Conservation (phyloP, 2,113 vertebrate species). For the Ellobius talpinus region DNA sequence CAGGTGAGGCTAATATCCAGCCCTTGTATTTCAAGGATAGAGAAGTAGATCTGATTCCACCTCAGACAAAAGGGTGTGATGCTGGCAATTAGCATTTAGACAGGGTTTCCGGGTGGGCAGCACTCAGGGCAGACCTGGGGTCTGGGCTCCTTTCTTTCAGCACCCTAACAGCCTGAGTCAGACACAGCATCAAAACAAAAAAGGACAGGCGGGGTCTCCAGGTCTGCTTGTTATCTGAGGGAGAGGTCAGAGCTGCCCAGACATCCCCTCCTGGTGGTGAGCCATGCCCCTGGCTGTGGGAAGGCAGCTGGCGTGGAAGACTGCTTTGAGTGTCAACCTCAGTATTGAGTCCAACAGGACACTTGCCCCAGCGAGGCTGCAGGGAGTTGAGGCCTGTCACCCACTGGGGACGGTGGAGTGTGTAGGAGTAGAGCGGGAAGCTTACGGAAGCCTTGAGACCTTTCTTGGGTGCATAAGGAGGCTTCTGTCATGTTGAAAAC, state of each 20-base stretch:
- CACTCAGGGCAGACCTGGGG: conserved; percentile 62
- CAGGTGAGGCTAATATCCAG: too few relatives aligned
- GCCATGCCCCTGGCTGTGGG: conserved; percentile 71
- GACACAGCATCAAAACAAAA: conserved; percentile 87
- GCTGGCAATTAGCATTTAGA: not conserved
- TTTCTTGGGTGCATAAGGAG: not conserved
- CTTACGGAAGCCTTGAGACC: not conserved
- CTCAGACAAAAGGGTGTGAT: too few relatives aligned
- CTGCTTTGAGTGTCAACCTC: conserved; percentile 8
- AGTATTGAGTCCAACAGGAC: not conserved
- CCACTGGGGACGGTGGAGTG: not conserved
- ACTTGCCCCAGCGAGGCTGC: not conserved
- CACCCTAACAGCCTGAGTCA: conserved; percentile 86
- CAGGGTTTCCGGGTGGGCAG: conserved; percentile 75
- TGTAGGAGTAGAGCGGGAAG: not conserved
- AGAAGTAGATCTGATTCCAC: too few relatives aligned
- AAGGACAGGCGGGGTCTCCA: conserved; percentile 77
- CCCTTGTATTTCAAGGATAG: too few relatives aligned
- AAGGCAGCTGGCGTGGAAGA: conserved; percentile 40
- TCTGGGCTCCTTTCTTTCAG: conserved; percentile 82
- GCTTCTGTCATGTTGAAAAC: not conserved
- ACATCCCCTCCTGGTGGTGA: conserved; percentile 78
- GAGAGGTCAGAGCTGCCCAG: conserved; percentile 83
- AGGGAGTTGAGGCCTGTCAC: not conserved
- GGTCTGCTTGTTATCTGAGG: conserved; percentile 84